phyloP scores from a whole-genome alignment of 2,797 vertebrate species.

The Eulemur coronatus region DNA sequence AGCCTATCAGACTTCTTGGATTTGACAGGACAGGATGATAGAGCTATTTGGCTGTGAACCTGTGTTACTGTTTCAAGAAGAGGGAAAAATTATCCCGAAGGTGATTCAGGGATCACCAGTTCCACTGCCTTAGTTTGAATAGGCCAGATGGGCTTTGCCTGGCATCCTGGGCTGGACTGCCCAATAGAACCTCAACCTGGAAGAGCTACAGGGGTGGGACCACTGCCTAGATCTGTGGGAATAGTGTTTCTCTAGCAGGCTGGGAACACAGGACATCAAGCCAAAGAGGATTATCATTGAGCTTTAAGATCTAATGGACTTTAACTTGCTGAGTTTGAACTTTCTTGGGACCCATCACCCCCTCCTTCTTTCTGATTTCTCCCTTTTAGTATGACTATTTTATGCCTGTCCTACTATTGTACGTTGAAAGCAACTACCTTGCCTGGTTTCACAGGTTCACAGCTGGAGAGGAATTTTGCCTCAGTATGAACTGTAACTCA shows the following conservation, averaged over 20 bases:
- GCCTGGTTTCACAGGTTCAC: neutral
- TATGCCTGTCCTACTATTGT: neutral
- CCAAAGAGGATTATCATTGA: neutral
- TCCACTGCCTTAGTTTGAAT: neutral
- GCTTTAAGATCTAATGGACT: neutral
- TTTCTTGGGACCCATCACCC: neutral
- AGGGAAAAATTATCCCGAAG: too few species aligned
- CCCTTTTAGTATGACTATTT: too few species aligned
- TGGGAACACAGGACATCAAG: neutral
- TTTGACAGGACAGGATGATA: neutral
- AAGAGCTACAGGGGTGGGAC: neutral
- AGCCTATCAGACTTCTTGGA: neutral
- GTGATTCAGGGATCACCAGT: neutral
- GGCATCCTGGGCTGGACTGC: fast-evolving
- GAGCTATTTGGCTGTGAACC: neutral
- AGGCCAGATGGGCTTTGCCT: too few species aligned
- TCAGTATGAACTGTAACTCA: neutral
- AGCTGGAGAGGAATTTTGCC: neutral
- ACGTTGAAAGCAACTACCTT: neutral
- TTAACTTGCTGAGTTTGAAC: neutral
- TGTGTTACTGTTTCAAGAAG: neutral
- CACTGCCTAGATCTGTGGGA: too few species aligned
- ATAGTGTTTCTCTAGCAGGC: neutral
- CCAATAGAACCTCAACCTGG: neutral
- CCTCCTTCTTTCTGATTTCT: neutral